Conservation (phyloP, 2,113 vertebrate genomes). For the Vulpes vulpes region DNA sequence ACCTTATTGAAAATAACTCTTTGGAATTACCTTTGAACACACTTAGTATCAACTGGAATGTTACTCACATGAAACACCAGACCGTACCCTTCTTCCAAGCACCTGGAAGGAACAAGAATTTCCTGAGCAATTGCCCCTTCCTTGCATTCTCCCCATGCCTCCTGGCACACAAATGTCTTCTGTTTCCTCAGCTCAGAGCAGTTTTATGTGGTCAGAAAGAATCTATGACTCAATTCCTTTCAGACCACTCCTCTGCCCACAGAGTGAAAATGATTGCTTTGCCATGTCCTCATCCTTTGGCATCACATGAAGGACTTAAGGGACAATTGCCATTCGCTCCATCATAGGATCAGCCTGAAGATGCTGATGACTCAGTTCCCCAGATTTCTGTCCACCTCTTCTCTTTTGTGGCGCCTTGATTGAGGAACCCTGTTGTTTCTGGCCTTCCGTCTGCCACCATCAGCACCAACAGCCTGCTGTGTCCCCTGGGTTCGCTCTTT, state of each 20-base stretch:
- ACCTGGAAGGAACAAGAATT: neutral
- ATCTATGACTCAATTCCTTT: slow-evolving; percentile 55
- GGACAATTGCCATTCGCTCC: neutral
- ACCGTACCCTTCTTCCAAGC: neutral
- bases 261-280: slow-evolving; percentile 12
- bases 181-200: slow-evolving; percentile 41
- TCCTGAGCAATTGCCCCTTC: neutral
- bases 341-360: neutral
- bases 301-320: neutral
- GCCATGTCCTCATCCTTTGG: neutral
- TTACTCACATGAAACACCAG: neutral
- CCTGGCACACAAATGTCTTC: slow-evolving; percentile 63
- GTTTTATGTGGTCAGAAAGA: slow-evolving; percentile 60
- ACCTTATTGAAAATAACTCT: slow-evolving; percentile 38
- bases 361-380: neutral
- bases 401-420: neutral
- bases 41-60: neutral
- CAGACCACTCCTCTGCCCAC: slow-evolving; percentile 30
- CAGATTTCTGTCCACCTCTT: neutral
- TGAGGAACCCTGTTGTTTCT: neutral
- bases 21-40: slow-evolving; percentile 13
- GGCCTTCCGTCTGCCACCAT: neutral
- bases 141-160: neutral
- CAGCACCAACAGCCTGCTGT: no score
- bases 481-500: neutral